Base-by-base conservation (phyloP, 2,113 vertebrate genomes). In the Martes martes region DNA sequence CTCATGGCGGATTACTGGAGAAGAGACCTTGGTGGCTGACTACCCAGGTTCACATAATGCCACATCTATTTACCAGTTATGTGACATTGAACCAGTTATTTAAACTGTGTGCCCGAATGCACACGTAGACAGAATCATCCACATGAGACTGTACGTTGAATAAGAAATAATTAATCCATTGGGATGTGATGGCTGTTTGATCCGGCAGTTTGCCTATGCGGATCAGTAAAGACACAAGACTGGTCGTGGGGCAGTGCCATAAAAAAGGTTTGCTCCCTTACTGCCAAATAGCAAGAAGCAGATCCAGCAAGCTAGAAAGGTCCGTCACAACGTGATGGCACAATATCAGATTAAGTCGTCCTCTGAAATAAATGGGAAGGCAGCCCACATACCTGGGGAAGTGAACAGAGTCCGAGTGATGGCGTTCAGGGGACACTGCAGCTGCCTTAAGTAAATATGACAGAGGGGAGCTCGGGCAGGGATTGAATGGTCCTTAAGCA, bases 371-470 rank as follows among this genome's bases (percentile, higher is more conserved):
- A 47, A 19, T 19, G 84, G 65, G 47, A 59, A 67, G 28, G 93
- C 42, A 80, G n/a, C 59, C 19, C 24, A 16, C 0, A 1, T 2
- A 33, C 65, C 24, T 36, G 16, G 21, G 33, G 11, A 65, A 15
- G 19, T 36, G 23, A n/a, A 45, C 23, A 69, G 79, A 80, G 33
- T n/a, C 7, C 19, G 24, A 74, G 21, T 10, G 23, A 24, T 1
- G 28, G 42, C 50, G 16, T 33, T 0, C 3, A 11, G 50, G 1
- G 4, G 18, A 2, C n/a, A 4, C 52, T 21, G 5, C 1, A 2
- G 47, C 42, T n/a, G 21, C 47, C 18, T 15, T 19, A 1, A 13
- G 33, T 31, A 26, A 45, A 21, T 9, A 13, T 15, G 39, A 6
- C 4, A 11, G 52, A 50, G 47, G 45, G 2, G 15, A 71, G 18